Evolutionary conservation across 92 coral and sea anemone genomes (phyloP).

Genomic region (Porites rus): DNA sequence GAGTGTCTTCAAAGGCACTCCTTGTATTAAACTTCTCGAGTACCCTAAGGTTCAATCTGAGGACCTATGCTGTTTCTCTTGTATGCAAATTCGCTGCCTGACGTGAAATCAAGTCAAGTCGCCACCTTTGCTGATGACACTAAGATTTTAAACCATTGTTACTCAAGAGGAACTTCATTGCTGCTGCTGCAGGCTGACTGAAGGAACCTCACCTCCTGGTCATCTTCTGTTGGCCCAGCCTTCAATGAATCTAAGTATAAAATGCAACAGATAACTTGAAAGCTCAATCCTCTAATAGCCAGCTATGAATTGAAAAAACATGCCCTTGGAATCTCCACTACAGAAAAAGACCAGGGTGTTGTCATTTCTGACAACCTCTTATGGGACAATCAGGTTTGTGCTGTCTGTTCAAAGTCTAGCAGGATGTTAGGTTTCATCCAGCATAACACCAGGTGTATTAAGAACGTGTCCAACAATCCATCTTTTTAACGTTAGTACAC

Average conservation of each 20-base stretch:
- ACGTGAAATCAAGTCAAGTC: background rate
- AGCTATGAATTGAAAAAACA: background rate
- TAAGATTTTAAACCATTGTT: background rate
- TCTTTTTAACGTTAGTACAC: too few relatives aligned
- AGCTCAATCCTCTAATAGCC: background rate
- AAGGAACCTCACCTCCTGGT: background rate
- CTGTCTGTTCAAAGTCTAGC: too few relatives aligned
- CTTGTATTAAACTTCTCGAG: too few relatives aligned
- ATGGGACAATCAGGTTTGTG: background rate
- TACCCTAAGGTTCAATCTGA: too few relatives aligned
- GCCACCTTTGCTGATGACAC: constrained; percentile 5
- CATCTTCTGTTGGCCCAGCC: too few relatives aligned
- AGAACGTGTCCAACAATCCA: too few relatives aligned
- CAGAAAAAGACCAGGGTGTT: too few relatives aligned
- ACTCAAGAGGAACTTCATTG: background rate
- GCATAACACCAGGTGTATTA: too few relatives aligned
- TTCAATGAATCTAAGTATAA: too few relatives aligned
- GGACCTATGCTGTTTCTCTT: background rate
- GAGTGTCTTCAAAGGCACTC: background rate
- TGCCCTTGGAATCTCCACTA: background rate
- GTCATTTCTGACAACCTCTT: too few relatives aligned
- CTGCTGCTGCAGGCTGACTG: background rate
- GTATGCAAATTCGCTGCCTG: background rate
- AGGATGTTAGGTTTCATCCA: too few relatives aligned
- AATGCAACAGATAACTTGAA: too few relatives aligned